Conservation (phyloP, 2,888 invertebrate genomes). For the Tiliacea aurago region DNA sequence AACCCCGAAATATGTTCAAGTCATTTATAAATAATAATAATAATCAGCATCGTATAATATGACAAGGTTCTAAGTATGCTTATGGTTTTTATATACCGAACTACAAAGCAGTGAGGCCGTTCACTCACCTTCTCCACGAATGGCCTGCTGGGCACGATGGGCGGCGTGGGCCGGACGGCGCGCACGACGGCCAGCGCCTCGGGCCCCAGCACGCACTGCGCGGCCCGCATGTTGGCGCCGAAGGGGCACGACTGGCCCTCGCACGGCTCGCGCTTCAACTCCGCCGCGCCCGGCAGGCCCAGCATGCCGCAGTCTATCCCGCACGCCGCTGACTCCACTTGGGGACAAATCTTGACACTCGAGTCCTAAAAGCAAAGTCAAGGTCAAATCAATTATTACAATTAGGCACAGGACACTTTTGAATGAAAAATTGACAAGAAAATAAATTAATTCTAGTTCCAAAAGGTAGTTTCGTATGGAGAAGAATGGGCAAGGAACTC, state of each 20-base stretch:
- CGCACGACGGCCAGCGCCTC: slow-evolving; percentile 68
- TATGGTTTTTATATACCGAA: background rate
- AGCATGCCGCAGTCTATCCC: slow-evolving; percentile 76
- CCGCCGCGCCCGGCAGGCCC: slow-evolving; percentile 62
- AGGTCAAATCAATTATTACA: background rate
- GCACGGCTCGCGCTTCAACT: slow-evolving; percentile 74
- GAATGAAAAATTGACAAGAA: background rate
- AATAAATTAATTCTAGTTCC: too few species aligned
- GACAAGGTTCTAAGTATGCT: background rate
- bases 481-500: background rate
- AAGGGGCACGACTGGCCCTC: slow-evolving; percentile 72
- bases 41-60: background rate
- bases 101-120: background rate
- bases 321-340: slow-evolving; percentile 69
- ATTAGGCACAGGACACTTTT: background rate
- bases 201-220: slow-evolving; percentile 80
- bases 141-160: slow-evolving; percentile 46
- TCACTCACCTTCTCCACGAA: slow-evolving; percentile 43
- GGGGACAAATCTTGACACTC: slow-evolving; percentile 67
- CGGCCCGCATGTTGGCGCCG: slow-evolving; percentile 78
- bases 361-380: slow-evolving; percentile 1
- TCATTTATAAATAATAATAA: too few species aligned
- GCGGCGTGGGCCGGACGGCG: slow-evolving; percentile 4
- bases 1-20: too few species aligned
- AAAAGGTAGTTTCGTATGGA: background rate